These are phyloP conservation scores for Cataglyphis albicans DNA, from an alignment of 2,888 invertebrate species.

Conservation along the genomic window DNA sequence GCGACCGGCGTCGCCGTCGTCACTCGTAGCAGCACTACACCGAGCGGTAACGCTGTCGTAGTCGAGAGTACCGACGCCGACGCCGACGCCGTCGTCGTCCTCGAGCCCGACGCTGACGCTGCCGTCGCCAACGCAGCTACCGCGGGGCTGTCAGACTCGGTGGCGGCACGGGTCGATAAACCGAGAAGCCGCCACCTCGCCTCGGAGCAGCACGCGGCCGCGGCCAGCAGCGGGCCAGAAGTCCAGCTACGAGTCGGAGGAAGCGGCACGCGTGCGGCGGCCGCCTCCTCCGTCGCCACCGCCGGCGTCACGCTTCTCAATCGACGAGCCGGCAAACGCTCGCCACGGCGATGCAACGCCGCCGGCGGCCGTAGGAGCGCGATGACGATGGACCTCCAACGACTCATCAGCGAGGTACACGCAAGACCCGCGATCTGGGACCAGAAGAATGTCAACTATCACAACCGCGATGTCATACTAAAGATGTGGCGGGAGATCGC, in stretches of 20 bases:
- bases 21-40: not conserved
- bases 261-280: slow-evolving; percentile 73
- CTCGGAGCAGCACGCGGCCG: slow-evolving; percentile 40
- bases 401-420: slow-evolving; percentile 79
- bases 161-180: slow-evolving; percentile 54
- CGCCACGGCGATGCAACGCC: slow-evolving; percentile 75
- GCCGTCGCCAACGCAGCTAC: not conserved
- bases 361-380: slow-evolving; percentile 73
- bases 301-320: slow-evolving; percentile 74
- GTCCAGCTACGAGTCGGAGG: slow-evolving; percentile 61
- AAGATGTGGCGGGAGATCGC: slow-evolving; percentile 81
- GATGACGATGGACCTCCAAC: slow-evolving; percentile 79
- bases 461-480: slow-evolving; percentile 79
- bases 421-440: slow-evolving; percentile 81
- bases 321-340: slow-evolving; percentile 69
- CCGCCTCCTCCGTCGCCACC: slow-evolving; percentile 68
- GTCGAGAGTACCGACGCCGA: slow-evolving; percentile 9
- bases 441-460: slow-evolving; percentile 81
- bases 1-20: slow-evolving; percentile 46
- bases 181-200: slow-evolving; percentile 55
- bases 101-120: slow-evolving; percentile 25
- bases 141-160: slow-evolving; percentile 29
- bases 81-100: slow-evolving; percentile 27
- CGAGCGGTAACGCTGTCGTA: slow-evolving; percentile 7
- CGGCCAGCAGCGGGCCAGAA: slow-evolving; percentile 43